A percentile compares a stretch with the other conserved stretches of the same genome.
Conservation (phyloP, 2,888 invertebrate species). For the Dendrolimus houi region DNA sequence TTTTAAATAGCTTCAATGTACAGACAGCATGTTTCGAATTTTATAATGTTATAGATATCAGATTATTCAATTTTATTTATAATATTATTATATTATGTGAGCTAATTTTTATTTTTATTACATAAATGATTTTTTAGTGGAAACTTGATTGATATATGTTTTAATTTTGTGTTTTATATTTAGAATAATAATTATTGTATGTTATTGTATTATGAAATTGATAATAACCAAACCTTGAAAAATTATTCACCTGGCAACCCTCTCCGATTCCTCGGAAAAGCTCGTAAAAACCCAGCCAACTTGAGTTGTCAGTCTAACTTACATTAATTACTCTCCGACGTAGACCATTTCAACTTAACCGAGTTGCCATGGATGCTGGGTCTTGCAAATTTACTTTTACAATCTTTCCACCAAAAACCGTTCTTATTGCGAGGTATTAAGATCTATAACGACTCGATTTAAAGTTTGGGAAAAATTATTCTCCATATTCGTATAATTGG, state of each 20-base stretch:
- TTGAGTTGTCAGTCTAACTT: slow-evolving; percentile 22
- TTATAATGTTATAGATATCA: too few relatives aligned
- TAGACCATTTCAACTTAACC: slow-evolving; percentile 19
- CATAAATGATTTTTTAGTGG: too few relatives aligned
- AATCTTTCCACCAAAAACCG: slow-evolving; percentile 2
- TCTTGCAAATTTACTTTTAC: slow-evolving; percentile 1
- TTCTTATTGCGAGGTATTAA: slow-evolving; percentile 5
- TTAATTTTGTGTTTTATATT: too few relatives aligned
- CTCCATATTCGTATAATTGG: background rate
- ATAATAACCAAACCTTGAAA: background rate
- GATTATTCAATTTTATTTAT: too few relatives aligned
- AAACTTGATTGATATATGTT: too few relatives aligned
- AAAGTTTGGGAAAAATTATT: background rate
- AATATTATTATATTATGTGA: too few relatives aligned
- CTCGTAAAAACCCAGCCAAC: slow-evolving; percentile 29
- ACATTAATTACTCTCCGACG: slow-evolving; percentile 15
- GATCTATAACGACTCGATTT: background rate
- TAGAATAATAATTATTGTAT: too few relatives aligned
- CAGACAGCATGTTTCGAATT: too few relatives aligned
- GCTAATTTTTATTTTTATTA: too few relatives aligned
- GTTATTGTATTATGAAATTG: too few relatives aligned
- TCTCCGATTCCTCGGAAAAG: slow-evolving; percentile 13
- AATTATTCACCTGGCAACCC: slow-evolving; percentile 15
- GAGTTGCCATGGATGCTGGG: slow-evolving; percentile 27
- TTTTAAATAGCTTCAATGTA: too few relatives aligned